Conservation (phyloP, 2,888 invertebrate genomes). For the Melanophora roralis region DNA sequence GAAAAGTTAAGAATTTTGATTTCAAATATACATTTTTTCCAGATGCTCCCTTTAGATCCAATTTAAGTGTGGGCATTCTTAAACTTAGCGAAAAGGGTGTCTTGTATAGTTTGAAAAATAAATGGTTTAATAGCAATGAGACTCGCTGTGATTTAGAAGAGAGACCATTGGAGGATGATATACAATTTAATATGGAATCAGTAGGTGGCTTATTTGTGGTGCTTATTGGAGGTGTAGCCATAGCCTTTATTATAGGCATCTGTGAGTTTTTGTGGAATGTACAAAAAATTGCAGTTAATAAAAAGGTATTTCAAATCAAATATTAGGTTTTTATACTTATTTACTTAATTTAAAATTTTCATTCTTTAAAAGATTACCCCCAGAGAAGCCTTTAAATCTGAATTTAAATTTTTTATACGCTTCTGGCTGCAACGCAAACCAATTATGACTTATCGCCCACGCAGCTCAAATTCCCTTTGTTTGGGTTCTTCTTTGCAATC, state of each 20-base stretch:
- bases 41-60: slow-evolving; percentile 87
- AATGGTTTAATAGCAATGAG: slow-evolving; percentile 90
- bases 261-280: slow-evolving; percentile 92
- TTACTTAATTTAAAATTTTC: no score
- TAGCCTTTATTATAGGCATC: slow-evolving; percentile 85
- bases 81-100: slow-evolving; percentile 93
- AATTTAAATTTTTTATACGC: slow-evolving; percentile 67
- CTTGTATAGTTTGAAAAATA: slow-evolving; percentile 87
- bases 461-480: slow-evolving; percentile 68
- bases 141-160: slow-evolving; percentile 69
- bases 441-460: slow-evolving; percentile 65
- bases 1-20: neutral
- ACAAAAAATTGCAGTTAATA: slow-evolving; percentile 85
- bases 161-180: neutral
- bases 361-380: slow-evolving; percentile 64
- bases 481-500: slow-evolving; percentile 66
- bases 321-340: no score
- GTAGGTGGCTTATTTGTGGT: slow-evolving; percentile 94
- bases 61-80: slow-evolving; percentile 92
- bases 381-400: slow-evolving; percentile 67
- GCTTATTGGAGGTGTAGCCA: slow-evolving; percentile 83
- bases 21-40: slow-evolving; percentile 20
- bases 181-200: slow-evolving; percentile 69
- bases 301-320: slow-evolving; percentile 79
- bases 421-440: slow-evolving; percentile 70